These are phyloP conservation scores for Torymus aiolomorphi DNA, from an alignment of 2,888 invertebrate genomes.

Conservation along the genomic window DNA sequence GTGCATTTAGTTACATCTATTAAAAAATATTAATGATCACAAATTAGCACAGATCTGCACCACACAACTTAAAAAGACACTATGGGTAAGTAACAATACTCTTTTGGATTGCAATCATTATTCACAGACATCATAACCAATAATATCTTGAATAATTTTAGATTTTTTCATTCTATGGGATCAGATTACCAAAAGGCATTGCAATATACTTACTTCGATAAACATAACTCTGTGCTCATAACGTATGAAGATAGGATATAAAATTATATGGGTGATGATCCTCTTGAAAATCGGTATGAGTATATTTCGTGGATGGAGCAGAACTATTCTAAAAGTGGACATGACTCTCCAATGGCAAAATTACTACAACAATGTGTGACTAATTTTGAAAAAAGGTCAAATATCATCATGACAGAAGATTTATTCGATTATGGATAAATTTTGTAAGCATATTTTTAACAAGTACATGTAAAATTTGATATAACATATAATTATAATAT, in stretches of 20 bases:
- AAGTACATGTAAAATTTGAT: slow-evolving; percentile 17
- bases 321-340: slow-evolving; percentile 91
- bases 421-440: slow-evolving; percentile 93
- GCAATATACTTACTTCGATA: not conserved
- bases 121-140: too few species aligned
- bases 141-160: too few species aligned
- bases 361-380: slow-evolving; percentile 88
- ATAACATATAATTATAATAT: slow-evolving; percentile 14
- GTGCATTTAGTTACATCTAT: too few species aligned
- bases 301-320: slow-evolving; percentile 96
- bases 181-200: too few species aligned
- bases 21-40: too few species aligned
- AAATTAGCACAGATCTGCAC: too few species aligned
- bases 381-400: slow-evolving; percentile 85
- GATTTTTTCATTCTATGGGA: too few species aligned
- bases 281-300: slow-evolving; percentile 90
- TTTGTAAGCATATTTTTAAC: slow-evolving; percentile 83
- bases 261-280: slow-evolving; percentile 90
- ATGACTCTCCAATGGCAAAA: slow-evolving; percentile 86
- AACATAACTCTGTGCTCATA: slow-evolving; percentile 75
- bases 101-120: too few species aligned
- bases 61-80: too few species aligned
- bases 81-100: too few species aligned
- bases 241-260: slow-evolving; percentile 88
- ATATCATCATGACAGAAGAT: slow-evolving; percentile 91